Evolutionary conservation across 2,888 invertebrate species (phyloP), one percentile per base, ranked within the genome.

Genomic region (Apocheima hispidaria): DNA sequence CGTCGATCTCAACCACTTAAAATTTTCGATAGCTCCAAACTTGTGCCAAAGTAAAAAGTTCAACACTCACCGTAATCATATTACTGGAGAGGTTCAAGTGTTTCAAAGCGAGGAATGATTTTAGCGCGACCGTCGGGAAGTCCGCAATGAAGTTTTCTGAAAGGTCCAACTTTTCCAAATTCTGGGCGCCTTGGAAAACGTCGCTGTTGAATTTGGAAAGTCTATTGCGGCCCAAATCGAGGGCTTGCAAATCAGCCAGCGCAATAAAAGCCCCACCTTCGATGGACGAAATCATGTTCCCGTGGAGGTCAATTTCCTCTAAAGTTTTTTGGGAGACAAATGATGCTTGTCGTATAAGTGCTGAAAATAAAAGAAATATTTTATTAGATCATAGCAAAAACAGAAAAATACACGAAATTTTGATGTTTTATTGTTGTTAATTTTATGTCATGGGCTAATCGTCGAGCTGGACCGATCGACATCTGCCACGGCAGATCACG

Each of bases 131-230:
- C 0, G 95, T 94, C 3, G 98, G 98, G 78, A 97, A 96, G 80
- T 96, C 96, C 1, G 93, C 93, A 56, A 98, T 95, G 81, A 97
- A 97, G 91, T 98, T 98, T 77, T 96, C 95, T 0, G 97, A 97
- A 23, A 99, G 90, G 82, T 98, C 97, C 68, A 99, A 89, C 72
- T 95, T 95, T 73, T 96, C 95, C 64, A 98, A 90, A 73, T 95
- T 95, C 59, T 95, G 94, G 4, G 96, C 94, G 54, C 97, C 95
- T 92, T 95, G 94, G 76, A 98, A 97, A 53, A 97, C 96, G 79
- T 97, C 97, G 82, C 97, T 97, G 84, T 97, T 97, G 77, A 98
- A 94, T 73, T 95, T 95, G 7, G 94, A 94, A 14, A 98, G 93
- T 68, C 96, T 94, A 87, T 98, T 98, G 68, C 96, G 95, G 2